Evolutionary conservation across 1,140 invertebrate species (phyloP).

Genomic region (Atta colombica): DNA sequence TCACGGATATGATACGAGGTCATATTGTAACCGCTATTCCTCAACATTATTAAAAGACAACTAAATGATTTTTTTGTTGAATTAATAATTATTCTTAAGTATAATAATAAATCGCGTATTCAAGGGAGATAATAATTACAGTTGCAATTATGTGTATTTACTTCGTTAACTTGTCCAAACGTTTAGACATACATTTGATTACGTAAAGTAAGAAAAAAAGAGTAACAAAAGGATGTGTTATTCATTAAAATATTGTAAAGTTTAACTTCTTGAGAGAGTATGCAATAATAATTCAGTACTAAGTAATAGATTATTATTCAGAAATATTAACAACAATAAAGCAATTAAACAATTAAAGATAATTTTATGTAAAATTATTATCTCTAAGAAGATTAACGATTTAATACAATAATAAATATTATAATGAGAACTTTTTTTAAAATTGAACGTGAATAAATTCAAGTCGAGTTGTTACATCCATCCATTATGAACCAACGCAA

Average conservation of each 20-base stretch:
- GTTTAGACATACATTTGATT: slow-evolving; percentile 44
- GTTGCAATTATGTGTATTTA: slow-evolving; percentile 21
- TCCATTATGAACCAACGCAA: neutral
- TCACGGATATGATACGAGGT: slow-evolving; percentile 67
- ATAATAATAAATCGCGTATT: slow-evolving; percentile 29
- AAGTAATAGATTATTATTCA: neutral
- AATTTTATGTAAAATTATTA: slow-evolving; percentile 1
- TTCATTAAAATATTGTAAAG: slow-evolving; percentile 1
- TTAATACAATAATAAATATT: neutral
- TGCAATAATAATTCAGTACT: neutral
- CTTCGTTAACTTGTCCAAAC: slow-evolving; percentile 19
- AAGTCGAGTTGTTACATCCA: neutral
- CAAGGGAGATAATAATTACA: slow-evolving; percentile 26
- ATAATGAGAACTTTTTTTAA: neutral
- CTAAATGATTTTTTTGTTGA: slow-evolving; percentile 27
- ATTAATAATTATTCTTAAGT: slow-evolving; percentile 5
- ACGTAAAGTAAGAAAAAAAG: neutral
- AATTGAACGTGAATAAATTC: neutral
- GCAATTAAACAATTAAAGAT: slow-evolving; percentile 15
- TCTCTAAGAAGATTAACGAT: neutral
- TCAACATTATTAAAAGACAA: slow-evolving; percentile 51
- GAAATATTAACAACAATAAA: neutral
- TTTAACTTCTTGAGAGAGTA: neutral
- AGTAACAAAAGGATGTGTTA: neutral
- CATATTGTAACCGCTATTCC: slow-evolving; percentile 55